Evolutionary conservation across 2,888 invertebrate species (phyloP).

Genomic region (Hipparchia semele): DNA sequence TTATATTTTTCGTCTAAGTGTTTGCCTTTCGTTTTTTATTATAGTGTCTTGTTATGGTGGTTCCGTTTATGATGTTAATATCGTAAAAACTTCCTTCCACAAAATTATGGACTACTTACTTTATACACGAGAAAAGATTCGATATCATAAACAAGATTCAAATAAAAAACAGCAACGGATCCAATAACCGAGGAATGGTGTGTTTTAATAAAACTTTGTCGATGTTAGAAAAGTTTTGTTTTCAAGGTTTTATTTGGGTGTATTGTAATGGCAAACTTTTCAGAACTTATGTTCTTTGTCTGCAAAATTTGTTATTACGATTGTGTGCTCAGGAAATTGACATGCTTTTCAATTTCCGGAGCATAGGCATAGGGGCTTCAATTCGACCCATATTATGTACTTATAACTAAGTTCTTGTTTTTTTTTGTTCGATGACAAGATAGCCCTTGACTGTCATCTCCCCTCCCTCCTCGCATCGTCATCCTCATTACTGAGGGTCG

Average conservation of each 20-base stretch:
- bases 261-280: constrained; percentile 1
- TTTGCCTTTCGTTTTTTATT: constrained; percentile 38
- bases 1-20: constrained; percentile 28
- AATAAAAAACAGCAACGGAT: constrained; percentile 5
- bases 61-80: constrained; percentile 32
- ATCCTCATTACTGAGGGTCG: too few relatives aligned
- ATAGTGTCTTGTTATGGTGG: constrained; percentile 38
- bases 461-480: too few relatives aligned
- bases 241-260: background rate
- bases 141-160: constrained; percentile 20
- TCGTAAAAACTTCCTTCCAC: constrained; percentile 37
- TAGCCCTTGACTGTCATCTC: too few relatives aligned
- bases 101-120: constrained; percentile 30
- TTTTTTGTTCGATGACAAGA: too few relatives aligned
- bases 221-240: background rate
- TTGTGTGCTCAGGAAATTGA: background rate
- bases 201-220: constrained; percentile 12
- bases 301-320: background rate
- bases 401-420: too few relatives aligned
- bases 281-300: background rate
- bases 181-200: background rate
- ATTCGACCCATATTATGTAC: too few relatives aligned
- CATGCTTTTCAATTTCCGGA: background rate
- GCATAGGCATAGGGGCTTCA: background rate
- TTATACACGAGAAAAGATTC: constrained; percentile 30